phyloP scores from a whole-genome alignment of 2,888 invertebrate species.

The Antheraea assamensis region DNA sequence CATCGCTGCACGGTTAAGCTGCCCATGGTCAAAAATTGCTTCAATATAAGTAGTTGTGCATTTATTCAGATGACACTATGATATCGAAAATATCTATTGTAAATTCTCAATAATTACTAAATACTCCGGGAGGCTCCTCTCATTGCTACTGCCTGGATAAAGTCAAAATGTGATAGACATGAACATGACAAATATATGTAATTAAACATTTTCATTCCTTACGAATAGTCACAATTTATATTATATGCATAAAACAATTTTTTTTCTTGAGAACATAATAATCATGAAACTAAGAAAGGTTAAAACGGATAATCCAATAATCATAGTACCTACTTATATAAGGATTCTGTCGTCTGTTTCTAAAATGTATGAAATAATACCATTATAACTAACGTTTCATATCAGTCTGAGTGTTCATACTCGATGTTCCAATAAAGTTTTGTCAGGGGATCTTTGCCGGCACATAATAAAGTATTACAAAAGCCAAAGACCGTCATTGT shows the following conservation, averaged over 20 bases:
- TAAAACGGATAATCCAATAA: neutral
- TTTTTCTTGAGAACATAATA: neutral
- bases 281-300: neutral
- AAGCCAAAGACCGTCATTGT: conserved; percentile 82
- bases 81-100: neutral
- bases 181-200: too few species aligned
- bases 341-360: conserved; percentile 25
- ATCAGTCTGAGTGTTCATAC: conserved; percentile 71
- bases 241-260: neutral
- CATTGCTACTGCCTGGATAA: neutral
- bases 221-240: too few species aligned
- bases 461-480: conserved; percentile 83
- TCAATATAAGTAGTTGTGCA: neutral
- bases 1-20: too few species aligned
- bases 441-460: conserved; percentile 79
- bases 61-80: neutral
- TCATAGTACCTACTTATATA: neutral
- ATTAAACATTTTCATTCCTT: too few species aligned
- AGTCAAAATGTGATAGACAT: neutral
- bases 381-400: conserved; percentile 72
- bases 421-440: conserved; percentile 81
- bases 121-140: neutral
- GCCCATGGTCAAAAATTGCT: neutral
- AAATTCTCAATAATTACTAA: neutral
- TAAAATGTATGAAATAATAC: conserved; percentile 55